phyloP scores from a whole-genome alignment of 2,113 vertebrate genomes.

The Chionis minor region DNA sequence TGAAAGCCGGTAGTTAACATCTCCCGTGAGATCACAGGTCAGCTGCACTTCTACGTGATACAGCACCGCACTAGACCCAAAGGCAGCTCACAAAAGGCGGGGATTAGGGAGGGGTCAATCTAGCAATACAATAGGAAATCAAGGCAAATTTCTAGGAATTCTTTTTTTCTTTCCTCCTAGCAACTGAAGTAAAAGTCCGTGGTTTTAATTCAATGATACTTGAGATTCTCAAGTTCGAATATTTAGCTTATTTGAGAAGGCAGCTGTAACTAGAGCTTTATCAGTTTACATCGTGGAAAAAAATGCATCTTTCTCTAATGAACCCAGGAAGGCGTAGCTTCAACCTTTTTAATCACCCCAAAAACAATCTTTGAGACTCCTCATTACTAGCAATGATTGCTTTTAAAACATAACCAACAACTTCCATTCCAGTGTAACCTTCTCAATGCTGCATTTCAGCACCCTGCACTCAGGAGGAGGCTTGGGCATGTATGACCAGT shows the following conservation, averaged over 20 bases:
- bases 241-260: neutral
- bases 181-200: neutral
- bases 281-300: neutral
- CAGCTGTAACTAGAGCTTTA: neutral
- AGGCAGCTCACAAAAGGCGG: neutral
- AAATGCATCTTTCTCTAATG: neutral
- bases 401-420: neutral
- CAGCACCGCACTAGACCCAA: neutral
- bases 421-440: neutral
- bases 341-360: neutral
- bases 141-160: neutral
- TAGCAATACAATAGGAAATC: neutral
- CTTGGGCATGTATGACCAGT: neutral
- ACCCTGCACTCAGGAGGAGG: neutral
- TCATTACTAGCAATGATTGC: neutral
- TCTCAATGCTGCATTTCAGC: neutral
- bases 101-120: neutral
- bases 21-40: neutral
- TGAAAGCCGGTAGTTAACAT: neutral
- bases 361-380: neutral
- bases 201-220: neutral
- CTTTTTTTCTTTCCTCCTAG: neutral
- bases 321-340: fast-evolving
- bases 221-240: neutral
- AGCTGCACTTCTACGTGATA: fast-evolving